Percentiles rank a stretch among this genome's conserved stretches.
phyloP scores from a whole-genome alignment of 2,797 vertebrate genomes.

The Chelmon rostratus region DNA sequence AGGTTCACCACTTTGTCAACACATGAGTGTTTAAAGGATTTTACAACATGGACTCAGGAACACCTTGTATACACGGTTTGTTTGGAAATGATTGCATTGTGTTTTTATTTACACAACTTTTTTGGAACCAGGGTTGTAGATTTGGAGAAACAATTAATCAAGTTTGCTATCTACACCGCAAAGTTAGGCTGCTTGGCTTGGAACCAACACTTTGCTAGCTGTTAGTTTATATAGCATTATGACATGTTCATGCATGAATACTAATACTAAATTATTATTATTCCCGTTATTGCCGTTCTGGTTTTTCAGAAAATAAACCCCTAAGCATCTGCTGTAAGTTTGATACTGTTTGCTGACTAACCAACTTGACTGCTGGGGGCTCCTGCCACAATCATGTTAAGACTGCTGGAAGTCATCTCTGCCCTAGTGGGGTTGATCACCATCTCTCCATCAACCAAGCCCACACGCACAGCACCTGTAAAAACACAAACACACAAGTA shows the following conservation, averaged over 20 bases:
- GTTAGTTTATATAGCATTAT: not conserved
- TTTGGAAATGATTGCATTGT: too few species aligned
- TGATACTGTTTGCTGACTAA: slow-evolving; percentile 72
- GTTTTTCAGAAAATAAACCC: not conserved
- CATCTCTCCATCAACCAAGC: slow-evolving; percentile 90
- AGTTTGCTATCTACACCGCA: not conserved
- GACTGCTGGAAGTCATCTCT: slow-evolving; percentile 90
- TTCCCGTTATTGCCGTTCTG: not conserved
- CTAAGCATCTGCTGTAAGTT: not conserved
- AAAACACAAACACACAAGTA: slow-evolving; percentile 32
- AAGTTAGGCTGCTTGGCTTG: not conserved
- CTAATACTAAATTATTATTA: not conserved
- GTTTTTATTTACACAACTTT: too few species aligned
- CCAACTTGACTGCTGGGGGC: slow-evolving; percentile 92
- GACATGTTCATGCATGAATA: not conserved
- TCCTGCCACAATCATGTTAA: slow-evolving; percentile 93
- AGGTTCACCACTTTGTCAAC: too few species aligned
- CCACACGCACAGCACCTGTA: slow-evolving; percentile 95
- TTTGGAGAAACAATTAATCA: too few species aligned
- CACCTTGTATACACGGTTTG: too few species aligned
- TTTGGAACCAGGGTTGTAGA: too few species aligned
- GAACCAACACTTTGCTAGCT: not conserved
- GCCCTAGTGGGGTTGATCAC: slow-evolving; percentile 93
- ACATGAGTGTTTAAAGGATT: too few species aligned
- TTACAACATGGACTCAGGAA: too few species aligned